Evolutionary conservation across 2,113 vertebrate species (phyloP).

Genomic region (Coreoperca whiteheadi): DNA sequence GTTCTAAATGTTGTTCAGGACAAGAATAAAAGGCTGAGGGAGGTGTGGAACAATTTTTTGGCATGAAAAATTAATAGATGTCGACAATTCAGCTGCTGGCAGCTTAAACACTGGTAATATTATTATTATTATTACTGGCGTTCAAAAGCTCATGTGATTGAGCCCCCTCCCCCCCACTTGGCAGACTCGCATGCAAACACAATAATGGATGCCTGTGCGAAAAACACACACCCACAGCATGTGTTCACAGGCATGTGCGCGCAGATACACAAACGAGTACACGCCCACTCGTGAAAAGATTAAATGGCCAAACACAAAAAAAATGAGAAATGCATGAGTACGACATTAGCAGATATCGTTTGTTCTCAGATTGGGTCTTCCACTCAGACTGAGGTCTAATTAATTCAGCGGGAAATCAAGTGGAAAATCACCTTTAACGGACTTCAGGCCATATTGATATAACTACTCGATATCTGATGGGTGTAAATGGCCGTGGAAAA

Average conservation of each 20-base stretch:
- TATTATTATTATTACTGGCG: slow-evolving; percentile 11
- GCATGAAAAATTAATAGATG: slow-evolving; percentile 14
- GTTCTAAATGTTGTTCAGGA: slow-evolving; percentile 10
- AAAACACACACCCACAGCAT: not conserved
- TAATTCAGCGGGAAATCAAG: slow-evolving; percentile 47
- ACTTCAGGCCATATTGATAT: slow-evolving; percentile 44
- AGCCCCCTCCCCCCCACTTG: slow-evolving; percentile 4
- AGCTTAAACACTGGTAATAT: slow-evolving; percentile 24
- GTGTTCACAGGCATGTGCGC: not conserved
- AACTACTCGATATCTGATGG: slow-evolving; percentile 34
- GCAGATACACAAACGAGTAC: not conserved
- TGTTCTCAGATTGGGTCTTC: slow-evolving; percentile 8
- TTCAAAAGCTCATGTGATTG: slow-evolving; percentile 23
- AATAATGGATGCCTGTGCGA: not conserved
- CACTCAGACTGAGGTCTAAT: slow-evolving; percentile 44
- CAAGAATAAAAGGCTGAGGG: slow-evolving; percentile 27
- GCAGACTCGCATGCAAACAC: slow-evolving; percentile 12
- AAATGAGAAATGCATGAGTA: not conserved
- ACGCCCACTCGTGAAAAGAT: slow-evolving; percentile 11
- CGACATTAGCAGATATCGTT: not conserved
- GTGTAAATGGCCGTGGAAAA: slow-evolving; percentile 39
- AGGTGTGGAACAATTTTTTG: slow-evolving; percentile 26
- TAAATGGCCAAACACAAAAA: slow-evolving; percentile 5
- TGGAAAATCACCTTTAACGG: slow-evolving; percentile 66
- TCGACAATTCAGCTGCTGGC: slow-evolving; percentile 20